Conservation (phyloP, 2,797 vertebrate genomes). For the Denticeps clupeoides region DNA sequence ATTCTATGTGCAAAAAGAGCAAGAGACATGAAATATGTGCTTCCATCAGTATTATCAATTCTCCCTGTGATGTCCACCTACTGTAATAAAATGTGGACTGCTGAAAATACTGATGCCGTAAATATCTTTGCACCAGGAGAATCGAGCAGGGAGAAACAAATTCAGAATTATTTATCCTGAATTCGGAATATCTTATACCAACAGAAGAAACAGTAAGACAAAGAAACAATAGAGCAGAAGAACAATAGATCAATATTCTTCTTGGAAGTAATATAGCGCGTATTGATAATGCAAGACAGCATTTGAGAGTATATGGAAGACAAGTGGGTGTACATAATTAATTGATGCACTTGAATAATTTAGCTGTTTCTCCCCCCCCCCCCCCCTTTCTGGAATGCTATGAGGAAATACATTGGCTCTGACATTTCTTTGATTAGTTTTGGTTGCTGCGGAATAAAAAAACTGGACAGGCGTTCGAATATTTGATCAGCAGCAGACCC, state of each 20-base stretch:
- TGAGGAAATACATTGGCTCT: conserved; percentile 55
- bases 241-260: conserved; percentile 22
- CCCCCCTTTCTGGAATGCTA: conserved; percentile 31
- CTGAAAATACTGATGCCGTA: too few relatives aligned
- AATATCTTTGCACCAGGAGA: too few relatives aligned
- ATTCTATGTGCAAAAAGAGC: too few relatives aligned
- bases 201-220: neutral
- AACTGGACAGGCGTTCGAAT: conserved; percentile 44
- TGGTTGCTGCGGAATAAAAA: conserved; percentile 43
- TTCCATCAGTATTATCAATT: too few relatives aligned
- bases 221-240: conserved; percentile 27
- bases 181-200: neutral
- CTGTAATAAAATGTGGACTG: too few relatives aligned
- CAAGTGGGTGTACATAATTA: conserved; percentile 55
- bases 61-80: too few relatives aligned
- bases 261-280: conserved; percentile 20
- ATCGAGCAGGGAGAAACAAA: too few relatives aligned
- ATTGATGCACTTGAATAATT: conserved; percentile 65
- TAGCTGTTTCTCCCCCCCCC: conserved; percentile 42
- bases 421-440: conserved; percentile 59
- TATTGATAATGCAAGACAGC: conserved; percentile 37
- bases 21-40: too few relatives aligned
- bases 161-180: too few relatives aligned
- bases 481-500: conserved; percentile 54
- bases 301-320: conserved; percentile 37